Base-by-base conservation (phyloP, 1,140 invertebrate genomes). In the Danaus plexippus region DNA sequence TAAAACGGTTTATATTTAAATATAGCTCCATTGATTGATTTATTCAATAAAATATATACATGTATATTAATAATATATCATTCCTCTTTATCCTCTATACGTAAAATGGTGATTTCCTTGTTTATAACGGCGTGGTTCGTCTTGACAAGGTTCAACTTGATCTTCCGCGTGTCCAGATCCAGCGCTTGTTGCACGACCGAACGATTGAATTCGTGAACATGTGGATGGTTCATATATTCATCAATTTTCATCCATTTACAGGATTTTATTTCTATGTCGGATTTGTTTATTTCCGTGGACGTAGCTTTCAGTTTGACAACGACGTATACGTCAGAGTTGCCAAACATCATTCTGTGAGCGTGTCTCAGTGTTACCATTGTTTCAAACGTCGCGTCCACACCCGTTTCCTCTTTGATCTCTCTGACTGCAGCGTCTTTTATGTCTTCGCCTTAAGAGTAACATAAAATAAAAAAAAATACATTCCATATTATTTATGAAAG, bases 391-490 rank as follows among this genome's bases (percentile, higher is more conserved):
- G 93, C 89, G 61, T 90, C 76, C 57, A 98, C 90, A 52, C 94
- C 94, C 10, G 96, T 98, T 87, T 98, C 96, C 88, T 98, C 96
- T 12, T 91, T 85, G 1, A 97, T 94, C 88, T 98, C 96, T 64
- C 96, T 89, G 40, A 92, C 89, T 0, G 92, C 94, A 12, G 96
- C 95, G 63, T 91, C 90, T 52, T 90, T 88, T 18, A 97, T 88
- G 73, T 95, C 91, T 89, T 97, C 96, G 60, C 92, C 94, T 95
- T 32, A 63, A 51, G 84, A 88, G 43, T 9, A 45, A 62, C 44
- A 52, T n/a, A 41, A 52, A 43, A 42, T 4, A 43, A 42, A 50
- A 44, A 48, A 9, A 13, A 40, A 46, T 45, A 22, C 18, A 18
- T 49, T 50, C 45, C 15, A 70, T 42, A 9, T 42, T 51, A 40